Evolutionary conservation across 1,140 invertebrate genomes (phyloP).

Genomic region (Ips nitidus): DNA sequence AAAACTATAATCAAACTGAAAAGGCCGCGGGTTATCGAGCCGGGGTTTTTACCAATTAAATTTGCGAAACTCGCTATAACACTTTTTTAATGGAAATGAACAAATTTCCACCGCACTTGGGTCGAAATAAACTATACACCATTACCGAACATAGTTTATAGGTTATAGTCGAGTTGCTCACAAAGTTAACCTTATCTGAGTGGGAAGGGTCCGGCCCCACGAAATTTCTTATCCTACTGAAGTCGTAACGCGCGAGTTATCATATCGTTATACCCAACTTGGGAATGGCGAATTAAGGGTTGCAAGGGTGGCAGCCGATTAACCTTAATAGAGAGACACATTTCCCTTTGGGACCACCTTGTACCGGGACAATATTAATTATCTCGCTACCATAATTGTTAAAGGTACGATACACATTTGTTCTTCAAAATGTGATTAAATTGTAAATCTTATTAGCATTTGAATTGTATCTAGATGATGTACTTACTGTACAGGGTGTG

Average conservation of each 20-base stretch:
- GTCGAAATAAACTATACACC: too few relatives aligned
- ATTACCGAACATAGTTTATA: too few relatives aligned
- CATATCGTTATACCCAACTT: slow-evolving; percentile 20
- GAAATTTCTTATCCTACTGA: slow-evolving; percentile 17
- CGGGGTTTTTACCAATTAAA: slow-evolving; percentile 4
- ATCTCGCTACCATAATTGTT: not conserved
- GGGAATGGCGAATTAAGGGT: slow-evolving; percentile 1
- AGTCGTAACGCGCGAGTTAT: slow-evolving; percentile 17
- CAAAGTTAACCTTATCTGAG: not conserved
- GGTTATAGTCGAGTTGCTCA: not conserved
- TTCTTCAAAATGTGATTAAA: too few relatives aligned
- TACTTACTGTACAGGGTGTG: too few relatives aligned
- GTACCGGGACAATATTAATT: slow-evolving; percentile 26
- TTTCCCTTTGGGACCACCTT: slow-evolving; percentile 14
- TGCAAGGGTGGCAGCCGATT: slow-evolving; percentile 26
- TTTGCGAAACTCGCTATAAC: not conserved
- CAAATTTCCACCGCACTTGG: too few relatives aligned
- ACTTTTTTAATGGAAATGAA: not conserved
- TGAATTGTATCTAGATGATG: too few relatives aligned
- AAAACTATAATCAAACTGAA: slow-evolving; percentile 7
- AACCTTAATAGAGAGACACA: slow-evolving; percentile 22
- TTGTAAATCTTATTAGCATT: too few relatives aligned
- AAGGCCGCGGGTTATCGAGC: not conserved
- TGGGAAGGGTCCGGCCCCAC: not conserved
- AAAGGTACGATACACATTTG: too few relatives aligned